Base-by-base conservation (phyloP, 2,113 vertebrate genomes). In the Periophthalmus modestus region DNA sequence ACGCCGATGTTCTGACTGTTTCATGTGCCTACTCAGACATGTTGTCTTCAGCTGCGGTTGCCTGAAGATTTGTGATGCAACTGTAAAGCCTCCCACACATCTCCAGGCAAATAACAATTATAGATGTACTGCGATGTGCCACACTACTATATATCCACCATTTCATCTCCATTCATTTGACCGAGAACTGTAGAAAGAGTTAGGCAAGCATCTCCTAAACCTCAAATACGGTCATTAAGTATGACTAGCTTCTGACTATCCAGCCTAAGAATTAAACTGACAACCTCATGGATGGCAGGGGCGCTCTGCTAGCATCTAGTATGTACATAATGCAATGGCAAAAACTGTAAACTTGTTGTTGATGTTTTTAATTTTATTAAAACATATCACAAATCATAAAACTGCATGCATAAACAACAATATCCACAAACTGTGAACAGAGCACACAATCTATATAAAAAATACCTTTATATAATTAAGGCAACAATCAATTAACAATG, bases 391-490 rank as follows among this genome's bases (percentile, higher is more conserved):
- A 43, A 43, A 69, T 62, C 19, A 33, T 61, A 84, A 28, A 82
- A 23, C 23, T 58, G 15, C 2, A 21, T 81, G 54, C 46, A 78
- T 69, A 75, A 57, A 84, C 72, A 87, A 66, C 85, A 62, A 71
- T 54, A 59, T 71, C 82, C 57, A 85, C 16, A 66, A 77, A 85
- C 73, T 61, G 75, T 14, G 75, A 13, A 77, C 24, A 7, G 72
- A 21, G 75, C 54, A 68, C 48, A 72, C 23, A 15, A 58, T 75
- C 78, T 76, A 80, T 75, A 81, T 9, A 71, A 39, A n/a, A 82
- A 72, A 71, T 73, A 80, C 71, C 10, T 74, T 72, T 66, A 43
- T 84, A 71, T 66, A 66, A 69, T 10, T 90, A 92, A 92, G 91
- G 91, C 91, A 91, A 82, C 80, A 67, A 61, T 82, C 47, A 62